These are phyloP conservation scores for Pagrus major DNA, from an alignment of 2,113 vertebrate species.

Conservation along the genomic window DNA sequence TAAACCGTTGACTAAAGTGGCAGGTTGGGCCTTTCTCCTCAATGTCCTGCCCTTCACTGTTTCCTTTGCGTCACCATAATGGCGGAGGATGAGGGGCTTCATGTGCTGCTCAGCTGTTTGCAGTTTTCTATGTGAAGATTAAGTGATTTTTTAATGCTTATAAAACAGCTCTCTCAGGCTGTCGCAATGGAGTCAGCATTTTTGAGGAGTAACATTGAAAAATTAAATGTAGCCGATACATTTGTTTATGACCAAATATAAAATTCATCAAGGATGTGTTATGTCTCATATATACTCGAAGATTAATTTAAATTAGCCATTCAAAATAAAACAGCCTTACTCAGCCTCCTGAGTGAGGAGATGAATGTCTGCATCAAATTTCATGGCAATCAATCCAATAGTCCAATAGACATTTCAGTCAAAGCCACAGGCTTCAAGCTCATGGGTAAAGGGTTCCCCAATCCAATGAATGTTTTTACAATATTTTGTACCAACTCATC, in stretches of 20 bases:
- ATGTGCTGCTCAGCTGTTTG: conserved; percentile 59
- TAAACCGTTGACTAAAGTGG: conserved; percentile 48
- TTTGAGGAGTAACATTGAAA: neutral
- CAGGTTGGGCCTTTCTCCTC: conserved; percentile 9
- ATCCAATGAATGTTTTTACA: neutral
- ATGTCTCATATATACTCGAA: neutral
- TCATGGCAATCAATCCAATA: neutral
- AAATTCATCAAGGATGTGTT: neutral
- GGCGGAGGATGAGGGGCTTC: conserved; percentile 63
- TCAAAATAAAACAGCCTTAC: no score
- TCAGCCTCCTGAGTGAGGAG: neutral
- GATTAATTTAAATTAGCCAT: no score
- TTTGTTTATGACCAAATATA: neutral
- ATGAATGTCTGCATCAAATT: neutral
- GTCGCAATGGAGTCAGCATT: neutral
- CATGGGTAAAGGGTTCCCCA: no score
- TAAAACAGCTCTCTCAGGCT: neutral
- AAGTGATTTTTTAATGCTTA: neutral
- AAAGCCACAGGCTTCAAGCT: neutral
- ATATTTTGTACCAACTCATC: neutral
- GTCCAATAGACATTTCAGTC: neutral
- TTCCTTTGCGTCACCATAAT: conserved; percentile 74
- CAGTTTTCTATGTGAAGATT: conserved; percentile 68
- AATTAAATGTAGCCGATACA: neutral
- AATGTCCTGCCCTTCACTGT: neutral